These are phyloP conservation scores for Lonchura striata DNA, from an alignment of 2,113 vertebrate genomes.

Conservation along the genomic window DNA sequence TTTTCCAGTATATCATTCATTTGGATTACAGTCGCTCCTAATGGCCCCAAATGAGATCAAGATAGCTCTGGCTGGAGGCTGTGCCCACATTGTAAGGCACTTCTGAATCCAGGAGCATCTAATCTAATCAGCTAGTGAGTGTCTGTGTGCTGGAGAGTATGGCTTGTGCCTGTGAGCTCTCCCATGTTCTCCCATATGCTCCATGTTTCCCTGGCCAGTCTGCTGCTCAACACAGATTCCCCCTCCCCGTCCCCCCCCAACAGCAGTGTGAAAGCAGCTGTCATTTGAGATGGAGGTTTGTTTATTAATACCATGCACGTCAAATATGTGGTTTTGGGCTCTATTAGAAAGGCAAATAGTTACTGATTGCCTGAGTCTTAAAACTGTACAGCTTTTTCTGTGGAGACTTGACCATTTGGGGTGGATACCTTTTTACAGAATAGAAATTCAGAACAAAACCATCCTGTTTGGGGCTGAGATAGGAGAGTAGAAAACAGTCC, in stretches of 20 bases:
- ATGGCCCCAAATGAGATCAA: neutral
- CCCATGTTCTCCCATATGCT: neutral
- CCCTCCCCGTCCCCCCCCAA: fast-evolving
- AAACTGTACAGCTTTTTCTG: neutral
- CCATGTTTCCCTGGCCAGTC: neutral
- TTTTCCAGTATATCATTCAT: neutral
- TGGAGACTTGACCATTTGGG: neutral
- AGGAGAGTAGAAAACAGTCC: neutral
- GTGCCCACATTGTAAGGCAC: neutral
- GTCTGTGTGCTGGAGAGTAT: neutral
- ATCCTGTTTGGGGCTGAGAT: neutral
- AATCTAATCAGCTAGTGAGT: neutral
- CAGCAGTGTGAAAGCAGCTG: neutral
- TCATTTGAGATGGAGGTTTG: neutral
- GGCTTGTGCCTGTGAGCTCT: neutral
- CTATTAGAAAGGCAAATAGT: neutral
- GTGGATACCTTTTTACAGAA: neutral
- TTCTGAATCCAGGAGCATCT: neutral
- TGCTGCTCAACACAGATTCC: neutral
- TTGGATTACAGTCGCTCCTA: neutral
- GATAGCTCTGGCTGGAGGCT: neutral
- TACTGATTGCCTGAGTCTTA: neutral
- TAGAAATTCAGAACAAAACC: neutral
- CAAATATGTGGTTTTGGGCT: neutral
- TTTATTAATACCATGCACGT: neutral